Evolutionary conservation across 2,888 invertebrate genomes (phyloP).

Genomic region (Ischnus inquisitorius): DNA sequence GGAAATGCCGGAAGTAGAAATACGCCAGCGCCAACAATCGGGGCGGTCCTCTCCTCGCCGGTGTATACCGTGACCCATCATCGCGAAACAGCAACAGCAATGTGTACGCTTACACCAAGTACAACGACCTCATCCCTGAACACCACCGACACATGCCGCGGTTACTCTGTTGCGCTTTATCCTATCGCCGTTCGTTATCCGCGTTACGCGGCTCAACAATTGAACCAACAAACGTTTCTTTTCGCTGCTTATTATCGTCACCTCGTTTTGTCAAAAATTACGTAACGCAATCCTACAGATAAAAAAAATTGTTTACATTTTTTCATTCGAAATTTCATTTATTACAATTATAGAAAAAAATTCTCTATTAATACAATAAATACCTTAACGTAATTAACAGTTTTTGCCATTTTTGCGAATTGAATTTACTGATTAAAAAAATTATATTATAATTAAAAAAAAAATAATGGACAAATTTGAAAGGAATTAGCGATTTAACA

Average conservation of each 20-base stretch:
- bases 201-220: slow-evolving; percentile 15
- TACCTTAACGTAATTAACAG: too few species aligned
- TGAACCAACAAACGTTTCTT: background rate
- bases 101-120: slow-evolving; percentile 62
- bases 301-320: too few species aligned
- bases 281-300: background rate
- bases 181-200: slow-evolving; percentile 50
- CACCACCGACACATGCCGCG: background rate
- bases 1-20: slow-evolving; percentile 56
- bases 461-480: too few species aligned
- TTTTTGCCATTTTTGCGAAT: too few species aligned
- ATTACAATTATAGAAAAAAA: too few species aligned
- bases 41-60: slow-evolving; percentile 27
- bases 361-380: too few species aligned
- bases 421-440: too few species aligned
- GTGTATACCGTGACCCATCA: slow-evolving; percentile 44
- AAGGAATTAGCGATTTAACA: too few species aligned
- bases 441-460: too few species aligned
- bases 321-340: too few species aligned
- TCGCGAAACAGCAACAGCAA: slow-evolving; percentile 41
- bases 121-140: slow-evolving; percentile 67
- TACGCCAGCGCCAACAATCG: slow-evolving; percentile 53
- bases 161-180: slow-evolving; percentile 19
- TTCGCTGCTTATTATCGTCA: background rate
- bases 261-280: background rate